Percentiles rank a stretch among this genome's conserved stretches.
phyloP scores from a whole-genome alignment of 2,888 invertebrate species.

The Blera fallax region DNA sequence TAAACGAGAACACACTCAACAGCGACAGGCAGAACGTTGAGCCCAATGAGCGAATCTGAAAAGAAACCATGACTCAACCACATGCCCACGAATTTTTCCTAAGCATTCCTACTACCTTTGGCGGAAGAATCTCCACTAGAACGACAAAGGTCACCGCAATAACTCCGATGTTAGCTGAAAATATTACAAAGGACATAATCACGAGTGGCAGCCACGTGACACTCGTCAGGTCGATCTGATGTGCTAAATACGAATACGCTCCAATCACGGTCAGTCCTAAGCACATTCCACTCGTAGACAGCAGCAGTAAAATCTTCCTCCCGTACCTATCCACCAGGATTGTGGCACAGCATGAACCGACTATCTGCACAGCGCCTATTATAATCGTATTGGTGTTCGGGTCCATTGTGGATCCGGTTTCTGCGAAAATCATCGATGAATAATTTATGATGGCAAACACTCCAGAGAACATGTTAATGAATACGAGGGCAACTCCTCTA shows the following conservation, averaged over 20 bases:
- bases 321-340: constrained; percentile 78
- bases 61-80: constrained; percentile 7
- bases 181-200: constrained; percentile 77
- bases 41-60: constrained; percentile 78
- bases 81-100: neutral
- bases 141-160: constrained; percentile 78
- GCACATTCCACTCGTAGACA: constrained; percentile 77
- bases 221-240: constrained; percentile 70
- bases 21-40: constrained; percentile 76
- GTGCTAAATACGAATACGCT: constrained; percentile 74
- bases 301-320: constrained; percentile 77
- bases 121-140: constrained; percentile 78
- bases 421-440: constrained; percentile 78
- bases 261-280: constrained; percentile 77
- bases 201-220: constrained; percentile 77
- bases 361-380: constrained; percentile 78
- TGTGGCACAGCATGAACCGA: constrained; percentile 77
- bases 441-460: constrained; percentile 79
- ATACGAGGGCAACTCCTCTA: constrained; percentile 74
- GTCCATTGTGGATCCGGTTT: constrained; percentile 76
- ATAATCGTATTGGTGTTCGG: constrained; percentile 79
- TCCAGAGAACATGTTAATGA: constrained; percentile 78
- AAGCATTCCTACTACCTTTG: constrained; percentile 75
- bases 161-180: constrained; percentile 78
- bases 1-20: constrained; percentile 76